Conservation (phyloP, 2,113 vertebrate species). For the Prietella phreatophila region DNA sequence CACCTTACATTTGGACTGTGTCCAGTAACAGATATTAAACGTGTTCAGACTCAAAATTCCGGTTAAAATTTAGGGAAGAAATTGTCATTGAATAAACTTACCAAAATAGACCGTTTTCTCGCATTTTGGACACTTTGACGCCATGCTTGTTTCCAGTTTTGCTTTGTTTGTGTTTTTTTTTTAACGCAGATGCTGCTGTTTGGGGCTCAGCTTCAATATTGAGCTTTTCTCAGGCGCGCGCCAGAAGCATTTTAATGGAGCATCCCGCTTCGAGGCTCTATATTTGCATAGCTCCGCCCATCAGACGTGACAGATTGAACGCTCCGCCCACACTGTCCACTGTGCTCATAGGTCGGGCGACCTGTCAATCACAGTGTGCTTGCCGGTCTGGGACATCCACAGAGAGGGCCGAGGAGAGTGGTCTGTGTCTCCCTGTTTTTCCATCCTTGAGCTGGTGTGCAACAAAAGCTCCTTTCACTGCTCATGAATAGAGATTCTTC, state of each 20-base stretch:
- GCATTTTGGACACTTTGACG: constrained; percentile 93
- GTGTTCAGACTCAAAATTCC: constrained; percentile 28
- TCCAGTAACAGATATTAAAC: not conserved
- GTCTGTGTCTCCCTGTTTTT: constrained; percentile 47
- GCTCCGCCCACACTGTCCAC: constrained; percentile 37
- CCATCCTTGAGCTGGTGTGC: constrained; percentile 50
- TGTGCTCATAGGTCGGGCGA: constrained; percentile 35
- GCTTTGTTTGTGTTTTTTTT: not conserved
- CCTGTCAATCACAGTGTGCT: constrained; percentile 42
- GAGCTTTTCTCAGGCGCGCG: constrained; percentile 41
- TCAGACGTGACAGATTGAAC: not conserved
- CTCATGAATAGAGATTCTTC: constrained; percentile 68
- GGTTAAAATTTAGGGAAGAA: not conserved
- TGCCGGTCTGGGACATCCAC: not conserved
- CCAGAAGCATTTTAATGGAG: constrained; percentile 53
- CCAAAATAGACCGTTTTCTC: constrained; percentile 95
- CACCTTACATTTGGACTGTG: not conserved
- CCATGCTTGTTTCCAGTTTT: constrained; percentile 77
- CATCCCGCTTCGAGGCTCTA: constrained; percentile 58
- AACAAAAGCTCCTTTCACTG: constrained; percentile 74
- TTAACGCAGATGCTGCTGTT: not conserved
- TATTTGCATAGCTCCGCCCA: constrained; percentile 69
- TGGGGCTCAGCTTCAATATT: not conserved
- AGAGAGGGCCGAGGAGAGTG: constrained; percentile 24
- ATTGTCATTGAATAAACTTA: constrained; percentile 64